These are phyloP conservation scores for Macaria notata DNA, from an alignment of 2,888 invertebrate genomes.

Conservation along the genomic window DNA sequence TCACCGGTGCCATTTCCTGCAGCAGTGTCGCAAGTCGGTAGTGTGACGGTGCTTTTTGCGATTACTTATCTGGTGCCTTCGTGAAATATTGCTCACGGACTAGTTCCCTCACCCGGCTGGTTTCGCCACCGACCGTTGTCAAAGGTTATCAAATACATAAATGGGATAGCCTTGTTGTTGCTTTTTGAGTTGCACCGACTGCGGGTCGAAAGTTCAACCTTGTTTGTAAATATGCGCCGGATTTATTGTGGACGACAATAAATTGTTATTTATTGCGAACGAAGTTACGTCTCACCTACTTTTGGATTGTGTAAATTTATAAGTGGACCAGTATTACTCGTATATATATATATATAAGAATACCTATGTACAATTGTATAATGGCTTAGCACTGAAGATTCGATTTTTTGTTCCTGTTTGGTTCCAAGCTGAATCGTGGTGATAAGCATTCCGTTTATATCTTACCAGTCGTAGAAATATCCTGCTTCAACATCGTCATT, in stretches of 20 bases:
- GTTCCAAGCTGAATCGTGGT: no score
- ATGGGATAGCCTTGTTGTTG: slow-evolving; percentile 38
- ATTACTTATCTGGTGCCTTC: slow-evolving; percentile 67
- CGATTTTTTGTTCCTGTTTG: no score
- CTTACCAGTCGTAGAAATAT: no score
- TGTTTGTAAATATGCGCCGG: slow-evolving; percentile 20
- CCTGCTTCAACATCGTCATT: no score
- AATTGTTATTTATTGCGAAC: slow-evolving; percentile 13
- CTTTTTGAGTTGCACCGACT: slow-evolving; percentile 16
- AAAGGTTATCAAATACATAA: slow-evolving; percentile 63
- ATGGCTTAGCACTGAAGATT: no score
- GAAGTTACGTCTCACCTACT: slow-evolving; percentile 2
- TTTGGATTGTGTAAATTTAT: slow-evolving; percentile 2
- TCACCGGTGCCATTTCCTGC: background rate
- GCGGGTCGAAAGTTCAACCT: slow-evolving; percentile 22
- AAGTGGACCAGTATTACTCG: background rate
- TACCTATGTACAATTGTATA: no score
- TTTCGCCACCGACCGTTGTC: slow-evolving; percentile 58
- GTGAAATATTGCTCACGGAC: slow-evolving; percentile 66
- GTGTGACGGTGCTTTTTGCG: slow-evolving; percentile 67
- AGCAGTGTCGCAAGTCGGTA: slow-evolving; percentile 59
- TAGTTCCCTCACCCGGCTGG: slow-evolving; percentile 56
- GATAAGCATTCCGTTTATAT: no score
- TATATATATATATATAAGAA: background rate
- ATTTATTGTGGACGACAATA: slow-evolving; percentile 1